Evolutionary conservation across 2,888 invertebrate genomes (phyloP), one percentile per base, ranked within the genome.

Genomic region (Drosophila rellima): DNA sequence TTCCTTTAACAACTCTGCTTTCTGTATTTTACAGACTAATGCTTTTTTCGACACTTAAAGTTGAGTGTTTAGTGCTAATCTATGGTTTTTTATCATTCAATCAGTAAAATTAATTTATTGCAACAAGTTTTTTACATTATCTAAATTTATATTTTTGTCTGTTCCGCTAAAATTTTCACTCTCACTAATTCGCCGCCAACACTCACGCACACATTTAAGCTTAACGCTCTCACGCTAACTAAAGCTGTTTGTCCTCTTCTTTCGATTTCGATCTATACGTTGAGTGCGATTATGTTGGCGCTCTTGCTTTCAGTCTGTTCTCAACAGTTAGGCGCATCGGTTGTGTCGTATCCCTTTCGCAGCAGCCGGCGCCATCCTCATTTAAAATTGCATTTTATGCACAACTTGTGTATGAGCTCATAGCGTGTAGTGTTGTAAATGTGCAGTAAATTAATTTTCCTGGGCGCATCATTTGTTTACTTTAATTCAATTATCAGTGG

Each of bases 261-360:
- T 54, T 67, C 29, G 31, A 47, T 50, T 75, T 63, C 72, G 67
- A 77, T 78, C 69, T 68, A 18, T 57, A 50, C 68, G 48, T 52
- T 70, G 61, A 37, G 39, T 60, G 63, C 75, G 73, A 82, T 81
- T 82, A 75, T 81, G 73, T 63, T 85, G 60, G 42, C 65, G 59
- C 48, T 69, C 60, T 60, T 51, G 56, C 45, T 47, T 67, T 82
- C 67, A 74, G 82, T 72, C 72, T 62, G 64, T 71, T 73, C 39
- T 70, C 64, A 59, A 66, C 80, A 82, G 78, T 82, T 82, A 70
- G 51, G 44, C 61, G 57, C 55, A 62, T 56, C 72, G 81, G 86
- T 88, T 74, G 81, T 77, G 68, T 50, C 59, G 26, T 57, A 15
- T 40, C 26, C 31, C 29, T 37, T 23, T n/a, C 11, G 44, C 40